These are phyloP conservation scores for Sciurus carolinensis DNA, from an alignment of 2,797 vertebrate genomes.

Conservation along the genomic window DNA sequence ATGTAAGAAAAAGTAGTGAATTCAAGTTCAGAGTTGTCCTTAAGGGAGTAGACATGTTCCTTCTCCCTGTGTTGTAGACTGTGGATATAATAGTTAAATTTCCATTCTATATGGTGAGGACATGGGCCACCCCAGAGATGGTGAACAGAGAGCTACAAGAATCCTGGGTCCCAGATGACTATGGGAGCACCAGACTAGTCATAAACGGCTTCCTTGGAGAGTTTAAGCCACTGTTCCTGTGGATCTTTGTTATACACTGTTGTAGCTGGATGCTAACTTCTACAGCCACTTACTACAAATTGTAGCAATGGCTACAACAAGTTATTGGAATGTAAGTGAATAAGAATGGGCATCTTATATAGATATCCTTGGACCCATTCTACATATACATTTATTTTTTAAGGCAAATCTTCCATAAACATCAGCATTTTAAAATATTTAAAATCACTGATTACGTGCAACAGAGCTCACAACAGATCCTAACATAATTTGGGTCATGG, in stretches of 20 bases:
- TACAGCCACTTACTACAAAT: background rate
- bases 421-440: background rate
- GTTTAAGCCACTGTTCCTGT: background rate
- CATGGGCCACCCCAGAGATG: too few relatives aligned
- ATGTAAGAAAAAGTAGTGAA: background rate
- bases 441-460: background rate
- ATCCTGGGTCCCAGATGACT: background rate
- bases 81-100: background rate
- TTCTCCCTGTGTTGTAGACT: background rate
- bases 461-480: background rate
- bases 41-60: background rate
- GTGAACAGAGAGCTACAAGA: background rate
- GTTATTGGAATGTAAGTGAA: background rate
- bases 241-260: background rate
- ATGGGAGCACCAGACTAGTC: background rate
- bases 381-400: background rate
- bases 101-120: background rate
- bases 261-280: background rate
- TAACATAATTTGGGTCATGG: background rate
- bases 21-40: background rate
- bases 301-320: background rate
- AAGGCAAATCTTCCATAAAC: constrained; percentile 19
- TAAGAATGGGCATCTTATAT: background rate
- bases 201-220: background rate
- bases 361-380: background rate